Base-by-base conservation (phyloP, 92 coral and sea anemone genomes). In the Heteractis magnifica region DNA sequence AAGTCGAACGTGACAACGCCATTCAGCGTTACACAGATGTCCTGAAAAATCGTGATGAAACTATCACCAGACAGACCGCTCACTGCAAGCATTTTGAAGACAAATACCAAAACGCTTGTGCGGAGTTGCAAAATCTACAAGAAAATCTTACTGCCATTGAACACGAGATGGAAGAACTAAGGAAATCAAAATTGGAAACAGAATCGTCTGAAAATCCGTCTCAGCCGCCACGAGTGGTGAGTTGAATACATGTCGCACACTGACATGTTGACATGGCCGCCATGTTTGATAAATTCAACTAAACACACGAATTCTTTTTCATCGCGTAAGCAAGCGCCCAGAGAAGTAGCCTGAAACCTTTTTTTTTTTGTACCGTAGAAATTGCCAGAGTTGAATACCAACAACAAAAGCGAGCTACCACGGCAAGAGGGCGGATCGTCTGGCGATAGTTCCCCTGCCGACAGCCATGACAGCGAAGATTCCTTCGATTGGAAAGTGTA, bases 71-170 rank as follows among this genome's bases (percentile, higher is more conserved):
- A 51, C 95, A 94, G 76, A 90, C 95, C 77, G 88, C 87, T 41
- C 92, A 94, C 81, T 87, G 91, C 50, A 90, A 90, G 50, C 94
- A 93, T 84, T 88, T 89, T 58, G 94, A 92, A 82, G 86, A 81
- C 74, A 85, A 87, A 77, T 92, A 88, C 64, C 92, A 96, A 77
- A 95, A 92, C 44, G 80, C 91, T 0, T 75, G 90, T 50, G 89
- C 88, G 71, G 95, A 94, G 62, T 74, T 90, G 19, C 90, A 79
- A 12, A 52, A 51, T 34, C 65, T 89, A 71, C 91, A 89, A 72
- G 91, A 87, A 51, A 88, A 88, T 60, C 89, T 96, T 5, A 52
- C 86, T 18, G 56, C 77, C 3, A 85, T 81, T 1, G 92, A 91
- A 68, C 60, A 81, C 12, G 94, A 91, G 72, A 64, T 87, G 79